Base-by-base conservation (phyloP, 2,888 invertebrate species). In the Ptilodon capucinus region DNA sequence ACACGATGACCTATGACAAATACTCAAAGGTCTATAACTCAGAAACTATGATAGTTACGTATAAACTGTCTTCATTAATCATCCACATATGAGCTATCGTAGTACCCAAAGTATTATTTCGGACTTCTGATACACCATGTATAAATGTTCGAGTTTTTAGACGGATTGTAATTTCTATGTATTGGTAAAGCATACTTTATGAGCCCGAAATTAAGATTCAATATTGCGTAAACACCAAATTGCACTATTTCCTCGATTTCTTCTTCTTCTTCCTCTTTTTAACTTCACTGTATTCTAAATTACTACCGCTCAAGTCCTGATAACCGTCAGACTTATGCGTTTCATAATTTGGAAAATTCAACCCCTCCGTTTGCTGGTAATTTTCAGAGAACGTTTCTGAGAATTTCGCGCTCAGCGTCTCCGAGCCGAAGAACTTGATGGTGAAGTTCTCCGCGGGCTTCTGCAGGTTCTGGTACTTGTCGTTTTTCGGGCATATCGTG, bases 371-470 rank as follows among this genome's bases (percentile, higher is more conserved):
- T 32, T 86, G 84, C 8, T 88, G 88, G 14, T 88, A 88, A 13
- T 84, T 87, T 41, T 86, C 88, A 0, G 83, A 68, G 56, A 89
- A 89, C 0, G 79, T 80, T 40, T 86, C 90, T 0, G 81, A 79
- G 40, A 86, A 88, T 6, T 81, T 82, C 0, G 81, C 69, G 34
- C 88, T 86, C 0, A 89, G 49, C 0, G 82, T 82, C 43, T 89
- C 89, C 0, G 86, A 86, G 1, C 89, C 90, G 59, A 89, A 89
- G 65, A 90, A 86, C 42, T 81, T 85, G 49, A 74, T 85, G 0
- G 78, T 46, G 21, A 80, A 57, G 0, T 57, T 67, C 19, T 79
- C 78, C 13, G 59, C 47, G 1, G 72, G 75, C 3, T 76, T 69
- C 3, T 86, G 84, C 0, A 87, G 54, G 46, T 86, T 80, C n/a